Evolutionary conservation across 2,888 invertebrate species (phyloP).

Genomic region (Ennomos erosarius): DNA sequence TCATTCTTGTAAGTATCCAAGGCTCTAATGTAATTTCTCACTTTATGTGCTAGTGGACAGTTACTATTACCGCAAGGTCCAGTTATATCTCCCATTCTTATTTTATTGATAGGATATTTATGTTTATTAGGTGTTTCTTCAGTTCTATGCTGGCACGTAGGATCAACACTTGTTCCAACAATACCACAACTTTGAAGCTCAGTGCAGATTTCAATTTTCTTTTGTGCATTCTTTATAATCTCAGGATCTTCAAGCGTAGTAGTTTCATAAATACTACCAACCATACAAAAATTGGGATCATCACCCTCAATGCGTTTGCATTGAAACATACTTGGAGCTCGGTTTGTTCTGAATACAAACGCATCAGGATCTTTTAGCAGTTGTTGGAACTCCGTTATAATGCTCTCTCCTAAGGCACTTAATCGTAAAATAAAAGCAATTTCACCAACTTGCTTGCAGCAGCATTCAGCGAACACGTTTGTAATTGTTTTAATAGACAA

Average conservation of each 20-base stretch:
- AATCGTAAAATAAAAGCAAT: slow-evolving; percentile 77
- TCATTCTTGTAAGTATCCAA: slow-evolving; percentile 67
- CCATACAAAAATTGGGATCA: slow-evolving; percentile 76
- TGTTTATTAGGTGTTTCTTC: slow-evolving; percentile 46
- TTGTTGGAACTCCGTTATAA: slow-evolving; percentile 78
- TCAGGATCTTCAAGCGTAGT: slow-evolving; percentile 76
- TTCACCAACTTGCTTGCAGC: slow-evolving; percentile 70
- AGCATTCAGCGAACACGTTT: slow-evolving; percentile 63
- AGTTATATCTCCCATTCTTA: slow-evolving; percentile 77
- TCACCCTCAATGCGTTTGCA: slow-evolving; percentile 72
- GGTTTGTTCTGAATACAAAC: slow-evolving; percentile 76
- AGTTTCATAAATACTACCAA: slow-evolving; percentile 74
- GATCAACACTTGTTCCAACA: slow-evolving; percentile 42
- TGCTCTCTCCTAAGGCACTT: slow-evolving; percentile 78
- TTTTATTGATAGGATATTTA: slow-evolving; percentile 66
- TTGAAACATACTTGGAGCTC: slow-evolving; percentile 75
- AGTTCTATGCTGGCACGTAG: slow-evolving; percentile 49
- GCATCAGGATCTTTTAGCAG: slow-evolving; percentile 67
- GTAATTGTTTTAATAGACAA: slow-evolving; percentile 65
- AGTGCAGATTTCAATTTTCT: slow-evolving; percentile 73
- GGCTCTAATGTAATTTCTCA: slow-evolving; percentile 70
- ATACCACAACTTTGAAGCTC: slow-evolving; percentile 69
- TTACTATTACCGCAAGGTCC: slow-evolving; percentile 79
- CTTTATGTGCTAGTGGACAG: slow-evolving; percentile 75
- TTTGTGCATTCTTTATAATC: slow-evolving; percentile 52